phyloP scores from a whole-genome alignment of 2,797 vertebrate genomes.

The Dendrocincla fuliginosa region DNA sequence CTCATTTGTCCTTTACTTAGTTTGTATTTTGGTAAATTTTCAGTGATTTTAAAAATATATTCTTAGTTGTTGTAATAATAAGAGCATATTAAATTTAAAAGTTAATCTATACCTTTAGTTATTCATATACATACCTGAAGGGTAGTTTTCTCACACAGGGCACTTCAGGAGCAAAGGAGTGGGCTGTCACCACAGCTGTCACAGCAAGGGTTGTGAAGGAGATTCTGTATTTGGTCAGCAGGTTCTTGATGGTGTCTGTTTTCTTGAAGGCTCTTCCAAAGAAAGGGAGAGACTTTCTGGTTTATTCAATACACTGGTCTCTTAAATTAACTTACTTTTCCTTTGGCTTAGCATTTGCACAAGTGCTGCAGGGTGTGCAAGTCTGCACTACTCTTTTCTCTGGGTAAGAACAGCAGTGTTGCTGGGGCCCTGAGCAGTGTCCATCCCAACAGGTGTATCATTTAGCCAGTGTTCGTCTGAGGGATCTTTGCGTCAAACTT shows the following conservation, averaged over 20 bases:
- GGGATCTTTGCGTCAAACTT: conserved; percentile 87
- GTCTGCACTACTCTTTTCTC: background rate
- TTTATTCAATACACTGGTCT: background rate
- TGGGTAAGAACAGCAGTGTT: background rate
- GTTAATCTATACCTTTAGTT: background rate
- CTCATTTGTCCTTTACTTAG: background rate
- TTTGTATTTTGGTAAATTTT: background rate
- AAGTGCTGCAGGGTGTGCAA: background rate
- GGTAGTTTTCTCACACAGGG: background rate
- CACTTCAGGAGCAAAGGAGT: background rate
- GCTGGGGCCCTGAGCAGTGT: background rate
- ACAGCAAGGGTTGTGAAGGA: fast-evolving
- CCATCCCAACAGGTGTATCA: conserved; percentile 83
- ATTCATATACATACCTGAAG: background rate
- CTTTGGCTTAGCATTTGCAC: background rate
- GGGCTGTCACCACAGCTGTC: background rate
- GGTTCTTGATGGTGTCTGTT: background rate
- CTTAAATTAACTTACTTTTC: background rate
- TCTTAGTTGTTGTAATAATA: fast-evolving
- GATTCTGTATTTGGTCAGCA: background rate
- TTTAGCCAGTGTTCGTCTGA: conserved; percentile 86
- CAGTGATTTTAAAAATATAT: background rate
- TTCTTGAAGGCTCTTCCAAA: background rate
- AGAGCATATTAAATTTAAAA: background rate
- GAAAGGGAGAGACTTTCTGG: background rate